These are phyloP conservation scores for Eptesicus fuscus DNA, from an alignment of 2,113 vertebrate species.

Conservation along the genomic window DNA sequence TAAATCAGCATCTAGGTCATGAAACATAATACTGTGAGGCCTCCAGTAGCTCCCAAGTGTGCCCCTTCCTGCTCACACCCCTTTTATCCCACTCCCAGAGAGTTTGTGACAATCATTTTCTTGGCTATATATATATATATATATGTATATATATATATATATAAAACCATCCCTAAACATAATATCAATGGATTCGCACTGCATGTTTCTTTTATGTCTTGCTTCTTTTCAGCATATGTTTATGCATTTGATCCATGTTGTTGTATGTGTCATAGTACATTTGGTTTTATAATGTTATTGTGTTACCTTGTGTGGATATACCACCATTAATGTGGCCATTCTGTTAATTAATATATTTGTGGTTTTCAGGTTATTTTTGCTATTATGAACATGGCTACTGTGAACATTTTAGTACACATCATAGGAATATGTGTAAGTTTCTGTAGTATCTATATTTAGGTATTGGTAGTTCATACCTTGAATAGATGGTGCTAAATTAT, in stretches of 20 bases:
- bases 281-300: not conserved
- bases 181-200: not conserved
- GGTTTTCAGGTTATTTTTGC: not conserved
- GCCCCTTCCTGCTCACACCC: not conserved
- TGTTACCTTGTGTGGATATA: not conserved
- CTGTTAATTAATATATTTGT: not conserved
- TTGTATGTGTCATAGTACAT: not conserved
- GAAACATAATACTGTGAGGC: not conserved
- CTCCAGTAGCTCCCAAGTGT: not conserved
- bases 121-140: not conserved
- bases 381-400: not conserved
- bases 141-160: not conserved
- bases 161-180: not conserved
- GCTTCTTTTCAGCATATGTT: not conserved
- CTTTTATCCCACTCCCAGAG: not conserved
- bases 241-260: not conserved
- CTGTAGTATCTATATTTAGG: not conserved
- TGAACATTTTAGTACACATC: not conserved
- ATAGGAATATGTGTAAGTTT: not conserved
- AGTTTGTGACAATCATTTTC: not conserved
- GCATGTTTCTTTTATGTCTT: not conserved
- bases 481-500: not conserved
- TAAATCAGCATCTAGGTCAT: not conserved
- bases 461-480: not conserved
- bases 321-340: not conserved